Evolutionary conservation across 2,888 invertebrate species (phyloP).

Genomic region (Calliphora vomitoria): DNA sequence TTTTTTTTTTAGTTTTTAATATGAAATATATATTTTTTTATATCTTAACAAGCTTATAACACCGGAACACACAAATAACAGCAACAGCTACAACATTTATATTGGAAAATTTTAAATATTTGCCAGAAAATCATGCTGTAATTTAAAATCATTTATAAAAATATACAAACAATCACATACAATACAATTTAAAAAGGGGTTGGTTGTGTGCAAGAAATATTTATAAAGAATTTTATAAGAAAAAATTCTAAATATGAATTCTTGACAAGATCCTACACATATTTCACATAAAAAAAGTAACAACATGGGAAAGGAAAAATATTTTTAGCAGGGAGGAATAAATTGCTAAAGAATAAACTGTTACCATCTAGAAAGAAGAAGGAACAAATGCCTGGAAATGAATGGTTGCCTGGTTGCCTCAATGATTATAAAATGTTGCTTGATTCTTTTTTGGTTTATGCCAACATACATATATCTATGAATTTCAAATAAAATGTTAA

Average conservation of each 20-base stretch:
- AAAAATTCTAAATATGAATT: constrained; percentile 64
- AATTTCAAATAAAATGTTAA: constrained; percentile 72
- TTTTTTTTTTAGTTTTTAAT: constrained; percentile 47
- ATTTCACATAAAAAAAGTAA: not conserved
- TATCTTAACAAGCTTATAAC: constrained; percentile 67
- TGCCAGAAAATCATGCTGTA: constrained; percentile 67
- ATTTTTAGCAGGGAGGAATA: constrained; percentile 29
- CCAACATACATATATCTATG: constrained; percentile 73
- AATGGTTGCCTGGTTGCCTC: constrained; percentile 22
- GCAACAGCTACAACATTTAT: constrained; percentile 13
- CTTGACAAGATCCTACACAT: constrained; percentile 63
- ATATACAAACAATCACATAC: constrained; percentile 26
- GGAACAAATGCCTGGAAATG: constrained; percentile 5
- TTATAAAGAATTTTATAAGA: constrained; percentile 5
- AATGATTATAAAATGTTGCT: not conserved
- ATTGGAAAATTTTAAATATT: constrained; percentile 68
- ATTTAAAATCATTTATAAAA: constrained; percentile 69
- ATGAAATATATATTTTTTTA: constrained; percentile 40
- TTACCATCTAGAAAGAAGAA: not conserved
- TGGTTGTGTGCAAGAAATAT: constrained; percentile 23
- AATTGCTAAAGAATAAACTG: constrained; percentile 49
- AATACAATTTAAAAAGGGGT: not conserved
- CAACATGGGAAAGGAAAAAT: not conserved
- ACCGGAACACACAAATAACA: constrained; percentile 44
- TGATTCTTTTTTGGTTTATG: constrained; percentile 52